These are phyloP conservation scores for Miniopterus natalensis DNA, from an alignment of 2,113 vertebrate species.

Conservation along the genomic window DNA sequence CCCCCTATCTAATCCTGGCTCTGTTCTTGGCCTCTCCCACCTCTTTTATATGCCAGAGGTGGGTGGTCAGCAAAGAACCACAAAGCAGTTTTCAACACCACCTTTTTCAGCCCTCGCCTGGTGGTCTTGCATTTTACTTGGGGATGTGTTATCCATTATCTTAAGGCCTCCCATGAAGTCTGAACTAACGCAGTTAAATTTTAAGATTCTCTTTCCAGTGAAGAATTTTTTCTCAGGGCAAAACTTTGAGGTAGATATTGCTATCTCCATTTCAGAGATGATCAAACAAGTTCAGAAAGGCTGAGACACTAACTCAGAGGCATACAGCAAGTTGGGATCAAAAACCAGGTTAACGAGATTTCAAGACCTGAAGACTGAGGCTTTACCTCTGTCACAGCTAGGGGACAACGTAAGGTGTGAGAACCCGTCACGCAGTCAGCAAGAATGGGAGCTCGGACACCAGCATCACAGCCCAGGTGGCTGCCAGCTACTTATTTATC, in stretches of 20 bases:
- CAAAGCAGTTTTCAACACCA: constrained; percentile 38
- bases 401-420: not conserved
- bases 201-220: constrained; percentile 23
- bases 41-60: constrained; percentile 53
- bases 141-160: constrained; percentile 39
- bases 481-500: not conserved
- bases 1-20: not conserved
- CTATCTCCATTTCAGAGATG: constrained; percentile 4
- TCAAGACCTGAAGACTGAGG: not conserved
- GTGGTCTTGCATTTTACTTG: constrained; percentile 43
- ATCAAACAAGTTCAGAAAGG: constrained; percentile 35
- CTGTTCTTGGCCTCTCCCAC: constrained; percentile 11
- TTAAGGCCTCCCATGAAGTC: constrained; percentile 12
- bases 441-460: fast-evolving
- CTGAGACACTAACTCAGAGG: not conserved
- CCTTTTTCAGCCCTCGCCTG: not conserved
- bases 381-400: not conserved
- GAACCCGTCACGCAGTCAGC: not conserved
- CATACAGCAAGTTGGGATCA: not conserved
- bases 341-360: not conserved
- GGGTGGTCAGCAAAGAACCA: constrained; percentile 68
- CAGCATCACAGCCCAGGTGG: not conserved
- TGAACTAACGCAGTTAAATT: constrained; percentile 27
- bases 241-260: constrained; percentile 8
- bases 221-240: constrained; percentile 11